Evolutionary conservation across 2,797 vertebrate genomes (phyloP).

Genomic region (Cetoscarus ocellatus): DNA sequence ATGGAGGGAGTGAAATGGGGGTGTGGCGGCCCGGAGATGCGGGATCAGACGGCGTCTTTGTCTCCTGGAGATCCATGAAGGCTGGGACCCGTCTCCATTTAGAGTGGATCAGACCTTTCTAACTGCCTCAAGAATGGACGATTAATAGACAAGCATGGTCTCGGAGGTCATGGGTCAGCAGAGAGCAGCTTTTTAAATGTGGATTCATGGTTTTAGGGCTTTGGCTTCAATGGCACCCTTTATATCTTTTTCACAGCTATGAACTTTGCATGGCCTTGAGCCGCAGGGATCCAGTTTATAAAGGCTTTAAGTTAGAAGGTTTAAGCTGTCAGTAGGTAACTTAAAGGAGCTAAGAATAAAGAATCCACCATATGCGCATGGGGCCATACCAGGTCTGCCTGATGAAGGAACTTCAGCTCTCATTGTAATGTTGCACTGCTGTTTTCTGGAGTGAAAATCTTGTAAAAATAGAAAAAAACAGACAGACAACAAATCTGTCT

Average conservation of each 20-base stretch:
- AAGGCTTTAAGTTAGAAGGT: constrained; percentile 50
- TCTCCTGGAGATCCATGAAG: constrained; percentile 70
- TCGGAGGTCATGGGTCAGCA: constrained; percentile 72
- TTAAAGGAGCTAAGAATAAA: constrained; percentile 15
- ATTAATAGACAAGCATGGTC: constrained; percentile 85
- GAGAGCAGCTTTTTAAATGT: constrained; percentile 80
- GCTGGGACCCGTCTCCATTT: constrained; percentile 80
- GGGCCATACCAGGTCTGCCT: neutral
- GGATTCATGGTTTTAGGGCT: constrained; percentile 79
- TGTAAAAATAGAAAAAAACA: too few relatives aligned
- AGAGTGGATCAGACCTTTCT: constrained; percentile 85
- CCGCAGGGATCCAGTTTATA: constrained; percentile 62
- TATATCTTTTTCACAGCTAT: constrained; percentile 79
- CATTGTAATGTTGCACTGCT: too few relatives aligned
- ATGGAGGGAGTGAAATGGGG: constrained; percentile 52
- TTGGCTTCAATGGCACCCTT: constrained; percentile 71
- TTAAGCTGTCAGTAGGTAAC: constrained; percentile 41
- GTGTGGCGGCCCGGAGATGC: constrained; percentile 46
- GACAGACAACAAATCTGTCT: too few relatives aligned
- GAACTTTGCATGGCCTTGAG: constrained; percentile 76
- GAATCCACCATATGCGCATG: neutral
- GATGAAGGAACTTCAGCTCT: too few relatives aligned
- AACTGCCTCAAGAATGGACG: constrained; percentile 78
- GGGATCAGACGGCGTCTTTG: constrained; percentile 84
- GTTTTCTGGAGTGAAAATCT: too few relatives aligned